A percentile compares a stretch with the other conserved stretches of the same genome.
Evolutionary conservation across 2,113 vertebrate species (phyloP).

Genomic region (Irena cyanogastra): DNA sequence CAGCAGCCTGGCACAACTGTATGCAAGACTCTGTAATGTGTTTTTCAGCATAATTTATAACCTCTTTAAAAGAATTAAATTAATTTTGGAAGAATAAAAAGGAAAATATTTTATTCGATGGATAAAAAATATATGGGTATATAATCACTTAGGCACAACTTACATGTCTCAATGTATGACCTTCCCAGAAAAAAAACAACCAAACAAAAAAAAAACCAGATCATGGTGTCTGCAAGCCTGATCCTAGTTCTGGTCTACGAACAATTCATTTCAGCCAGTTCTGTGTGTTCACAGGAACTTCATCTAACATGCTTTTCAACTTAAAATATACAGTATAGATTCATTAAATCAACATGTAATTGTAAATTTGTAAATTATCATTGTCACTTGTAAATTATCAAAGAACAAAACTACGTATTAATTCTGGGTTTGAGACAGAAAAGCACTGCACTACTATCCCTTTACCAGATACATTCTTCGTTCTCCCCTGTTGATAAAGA

Average conservation of each 20-base stretch:
- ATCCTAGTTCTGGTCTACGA: neutral
- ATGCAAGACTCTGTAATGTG: neutral
- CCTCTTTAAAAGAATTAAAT: neutral
- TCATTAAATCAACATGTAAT: neutral
- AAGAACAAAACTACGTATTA: neutral
- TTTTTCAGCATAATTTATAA: neutral
- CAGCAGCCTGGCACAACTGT: neutral
- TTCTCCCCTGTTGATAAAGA: neutral
- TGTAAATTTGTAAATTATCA: neutral
- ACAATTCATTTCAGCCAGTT: neutral
- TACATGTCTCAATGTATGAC: neutral
- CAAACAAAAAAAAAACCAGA: neutral
- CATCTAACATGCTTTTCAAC: neutral
- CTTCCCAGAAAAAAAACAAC: neutral
- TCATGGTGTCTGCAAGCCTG: neutral
- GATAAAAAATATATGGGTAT: neutral
- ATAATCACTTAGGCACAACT: neutral
- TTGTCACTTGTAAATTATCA: neutral
- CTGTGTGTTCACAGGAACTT: neutral
- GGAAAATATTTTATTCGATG: neutral
- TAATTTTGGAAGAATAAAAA: neutral
- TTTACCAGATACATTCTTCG: neutral
- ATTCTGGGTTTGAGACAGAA: neutral
- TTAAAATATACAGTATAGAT: neutral
- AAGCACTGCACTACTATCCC: neutral